Conservation (phyloP, 2,797 vertebrate species). For the Poliocrania exsul region DNA sequence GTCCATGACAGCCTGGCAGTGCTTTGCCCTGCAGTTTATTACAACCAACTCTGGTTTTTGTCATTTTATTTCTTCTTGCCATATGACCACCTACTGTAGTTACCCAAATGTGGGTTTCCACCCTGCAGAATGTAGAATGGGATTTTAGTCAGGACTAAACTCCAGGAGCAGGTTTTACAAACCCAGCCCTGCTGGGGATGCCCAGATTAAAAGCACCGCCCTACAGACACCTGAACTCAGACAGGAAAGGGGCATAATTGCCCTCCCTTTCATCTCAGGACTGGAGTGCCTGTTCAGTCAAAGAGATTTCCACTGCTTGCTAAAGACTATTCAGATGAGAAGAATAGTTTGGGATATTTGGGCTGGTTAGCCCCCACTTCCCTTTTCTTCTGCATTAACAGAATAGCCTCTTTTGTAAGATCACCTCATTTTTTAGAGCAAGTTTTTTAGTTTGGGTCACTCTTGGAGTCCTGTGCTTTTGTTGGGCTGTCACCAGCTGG, state of each 20-base stretch:
- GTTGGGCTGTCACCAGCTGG: conserved; percentile 56
- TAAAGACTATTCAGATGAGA: conserved; percentile 50
- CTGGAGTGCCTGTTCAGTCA: conserved; percentile 40
- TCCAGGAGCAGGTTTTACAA: not conserved
- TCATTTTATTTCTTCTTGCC: not conserved
- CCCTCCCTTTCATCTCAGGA: conserved; percentile 29
- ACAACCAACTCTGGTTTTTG: not conserved
- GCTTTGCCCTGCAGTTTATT: not conserved
- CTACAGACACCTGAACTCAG: not conserved
- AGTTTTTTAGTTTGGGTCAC: conserved; percentile 10
- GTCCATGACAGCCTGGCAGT: not conserved
- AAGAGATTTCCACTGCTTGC: conserved; percentile 18
- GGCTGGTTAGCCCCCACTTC: conserved; percentile 22
- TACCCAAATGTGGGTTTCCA: not conserved
- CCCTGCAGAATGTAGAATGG: not conserved
- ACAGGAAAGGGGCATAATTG: conserved; percentile 41
- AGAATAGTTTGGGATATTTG: conserved; percentile 25
- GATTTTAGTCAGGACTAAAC: not conserved
- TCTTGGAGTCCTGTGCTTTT: conserved; percentile 43
- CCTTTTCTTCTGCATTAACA: not conserved
- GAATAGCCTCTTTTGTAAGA: conserved; percentile 45
- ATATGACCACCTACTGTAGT: not conserved
- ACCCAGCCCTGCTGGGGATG: not conserved
- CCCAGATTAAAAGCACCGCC: not conserved
- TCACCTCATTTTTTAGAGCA: not conserved